These are phyloP conservation scores for Bruchidius siliquastri DNA, from an alignment of 2,888 invertebrate species.

Conservation along the genomic window DNA sequence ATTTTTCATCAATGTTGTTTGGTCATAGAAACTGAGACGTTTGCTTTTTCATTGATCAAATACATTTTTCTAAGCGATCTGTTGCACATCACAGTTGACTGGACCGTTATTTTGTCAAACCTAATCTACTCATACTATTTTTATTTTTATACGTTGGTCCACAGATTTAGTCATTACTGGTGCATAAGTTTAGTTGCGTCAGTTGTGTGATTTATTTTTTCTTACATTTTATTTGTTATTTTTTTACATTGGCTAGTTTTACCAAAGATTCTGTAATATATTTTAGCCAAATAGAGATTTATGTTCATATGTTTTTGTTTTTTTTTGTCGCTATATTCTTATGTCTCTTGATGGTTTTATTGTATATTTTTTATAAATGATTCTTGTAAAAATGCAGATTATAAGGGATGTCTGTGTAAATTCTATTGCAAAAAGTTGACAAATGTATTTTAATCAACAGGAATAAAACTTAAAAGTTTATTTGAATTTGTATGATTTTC, in stretches of 20 bases:
- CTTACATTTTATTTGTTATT: slow-evolving; percentile 29
- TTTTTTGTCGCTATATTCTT: slow-evolving; percentile 15
- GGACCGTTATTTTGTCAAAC: background rate
- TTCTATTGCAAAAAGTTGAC: slow-evolving; percentile 45
- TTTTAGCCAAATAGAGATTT: slow-evolving; percentile 24
- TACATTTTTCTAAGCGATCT: background rate
- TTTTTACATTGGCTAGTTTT: slow-evolving; percentile 46
- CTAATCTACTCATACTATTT: slow-evolving; percentile 20
- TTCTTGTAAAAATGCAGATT: slow-evolving; percentile 41
- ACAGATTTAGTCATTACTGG: slow-evolving; percentile 25
- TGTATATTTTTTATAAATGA: slow-evolving; percentile 31
- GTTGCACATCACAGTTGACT: background rate
- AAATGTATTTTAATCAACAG: slow-evolving; percentile 47
- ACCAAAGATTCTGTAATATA: slow-evolving; percentile 49
- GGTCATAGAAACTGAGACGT: background rate
- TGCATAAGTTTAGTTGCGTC: slow-evolving; percentile 27
- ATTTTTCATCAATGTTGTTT: slow-evolving; percentile 5
- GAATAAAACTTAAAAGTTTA: slow-evolving; percentile 28
- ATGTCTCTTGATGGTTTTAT: slow-evolving; percentile 29
- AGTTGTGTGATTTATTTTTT: slow-evolving; percentile 34
- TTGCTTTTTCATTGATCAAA: background rate
- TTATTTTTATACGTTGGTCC: slow-evolving; percentile 24
- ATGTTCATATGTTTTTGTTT: slow-evolving; percentile 26
- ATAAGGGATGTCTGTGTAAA: slow-evolving; percentile 45
- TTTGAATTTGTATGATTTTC: background rate